Evolutionary conservation across 2,113 vertebrate genomes (phyloP).

Genomic region (Myanophis thanlyinensis): DNA sequence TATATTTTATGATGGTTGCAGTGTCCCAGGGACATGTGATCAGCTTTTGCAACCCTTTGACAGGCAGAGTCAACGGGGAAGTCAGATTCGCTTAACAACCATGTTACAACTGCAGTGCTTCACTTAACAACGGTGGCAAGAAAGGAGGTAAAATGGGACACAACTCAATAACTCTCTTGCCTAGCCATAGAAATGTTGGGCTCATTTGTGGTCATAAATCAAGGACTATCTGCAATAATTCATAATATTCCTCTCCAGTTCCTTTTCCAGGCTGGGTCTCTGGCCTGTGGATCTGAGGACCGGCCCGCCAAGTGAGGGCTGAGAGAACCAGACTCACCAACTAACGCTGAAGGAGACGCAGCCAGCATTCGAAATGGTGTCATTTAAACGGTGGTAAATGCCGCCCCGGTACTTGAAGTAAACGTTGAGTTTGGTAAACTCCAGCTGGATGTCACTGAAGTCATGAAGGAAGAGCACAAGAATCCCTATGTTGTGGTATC

Average conservation of each 20-base stretch:
- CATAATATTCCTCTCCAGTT: neutral
- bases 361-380: conserved; percentile 81
- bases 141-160: neutral
- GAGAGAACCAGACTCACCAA: conserved; percentile 74
- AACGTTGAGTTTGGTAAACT: conserved; percentile 95
- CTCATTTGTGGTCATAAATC: neutral
- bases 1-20: neutral
- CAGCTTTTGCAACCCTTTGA: neutral
- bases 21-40: neutral
- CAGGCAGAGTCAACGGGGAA: neutral
- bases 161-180: neutral
- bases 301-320: neutral
- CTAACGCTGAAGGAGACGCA: conserved; percentile 87
- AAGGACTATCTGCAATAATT: neutral
- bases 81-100: neutral
- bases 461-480: conserved; percentile 96
- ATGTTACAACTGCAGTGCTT: neutral
- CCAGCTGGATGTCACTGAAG: conserved; percentile 87
- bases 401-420: conserved; percentile 91
- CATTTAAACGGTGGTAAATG: conserved; percentile 77
- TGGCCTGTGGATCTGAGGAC: neutral
- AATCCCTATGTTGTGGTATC: conserved; percentile 93
- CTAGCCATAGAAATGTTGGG: neutral
- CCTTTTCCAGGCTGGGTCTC: neutral
- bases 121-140: neutral